phyloP scores from a whole-genome alignment of 1,140 invertebrate species.

The Aphaenogaster floridana region DNA sequence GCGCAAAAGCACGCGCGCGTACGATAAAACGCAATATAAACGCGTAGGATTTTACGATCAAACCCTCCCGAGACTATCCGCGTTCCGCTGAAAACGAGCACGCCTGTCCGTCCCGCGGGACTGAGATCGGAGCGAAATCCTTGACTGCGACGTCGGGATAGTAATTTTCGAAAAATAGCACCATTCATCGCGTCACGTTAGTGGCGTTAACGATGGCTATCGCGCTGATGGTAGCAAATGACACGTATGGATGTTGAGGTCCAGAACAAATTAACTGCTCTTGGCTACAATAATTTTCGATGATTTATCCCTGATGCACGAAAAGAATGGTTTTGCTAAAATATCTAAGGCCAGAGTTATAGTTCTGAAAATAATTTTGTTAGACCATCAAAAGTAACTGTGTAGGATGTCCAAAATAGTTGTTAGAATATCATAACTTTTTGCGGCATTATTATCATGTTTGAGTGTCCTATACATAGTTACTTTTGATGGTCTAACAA shows the following conservation, averaged over 20 bases:
- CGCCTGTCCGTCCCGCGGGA: not conserved
- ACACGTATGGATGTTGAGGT: not conserved
- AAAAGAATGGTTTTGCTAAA: too few relatives aligned
- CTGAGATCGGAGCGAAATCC: not conserved
- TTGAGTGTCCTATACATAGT: too few relatives aligned
- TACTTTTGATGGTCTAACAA: too few relatives aligned
- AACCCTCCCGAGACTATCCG: not conserved
- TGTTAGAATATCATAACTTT: too few relatives aligned
- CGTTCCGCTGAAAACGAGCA: not conserved
- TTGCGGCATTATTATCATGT: too few relatives aligned
- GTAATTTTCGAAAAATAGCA: constrained; percentile 7
- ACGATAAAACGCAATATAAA: not conserved
- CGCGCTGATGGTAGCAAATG: too few relatives aligned
- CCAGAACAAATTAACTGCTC: not conserved
- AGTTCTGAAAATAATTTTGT: too few relatives aligned
- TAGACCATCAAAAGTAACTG: too few relatives aligned
- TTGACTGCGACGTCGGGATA: not conserved
- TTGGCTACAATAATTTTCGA: not conserved
- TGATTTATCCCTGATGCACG: not conserved
- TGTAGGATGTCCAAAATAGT: too few relatives aligned
- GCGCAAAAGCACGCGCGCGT: not conserved
- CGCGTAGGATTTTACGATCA: constrained; percentile 30
- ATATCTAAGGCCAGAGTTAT: too few relatives aligned
- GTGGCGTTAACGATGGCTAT: not conserved
- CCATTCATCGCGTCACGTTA: not conserved